Base-by-base conservation (phyloP, 2,888 invertebrate genomes). In the Tenodera sinensis region DNA sequence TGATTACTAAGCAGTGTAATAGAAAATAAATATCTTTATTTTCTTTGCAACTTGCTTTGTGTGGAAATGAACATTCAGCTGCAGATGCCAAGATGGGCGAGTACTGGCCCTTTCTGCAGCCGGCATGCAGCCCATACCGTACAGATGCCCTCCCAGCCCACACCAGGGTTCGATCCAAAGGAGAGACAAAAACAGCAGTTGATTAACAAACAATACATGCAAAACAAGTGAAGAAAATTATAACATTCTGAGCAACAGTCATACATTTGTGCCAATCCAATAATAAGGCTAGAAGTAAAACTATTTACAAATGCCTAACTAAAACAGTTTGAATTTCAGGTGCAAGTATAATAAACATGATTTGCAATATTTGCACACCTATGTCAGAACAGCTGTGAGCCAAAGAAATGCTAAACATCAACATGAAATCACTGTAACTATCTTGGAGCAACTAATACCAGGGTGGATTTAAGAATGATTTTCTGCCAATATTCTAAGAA, bases 101-200 rank as follows among this genome's bases (percentile, higher is more conserved):
- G 54, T 54, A 54, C 15, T 54, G 54, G 20, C 54, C 54, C 54
- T 71, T 71, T 71, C 54, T 71, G 54, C 54, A 71, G 54, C 54
- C 54, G 54, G 84, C 89, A 89, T 89, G 89, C 89, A 89, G 83
- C 85, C 89, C 85, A 89, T 30, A 87, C 87, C 87, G 82, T 83
- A 71, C 54, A 71, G 54, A 82, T 25, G 71, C 83, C 88, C 85
- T 84, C 84, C 88, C 85, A 71, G 88, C 88, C 88, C 71, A 81
- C 88, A 84, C 88, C 84, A 88, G 88, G 88, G 88, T 88, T 88
- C 88, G 88, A 88, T 81, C 88, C 86, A 88, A 54, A 28, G 88
- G 84, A 83, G n/a, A 88, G 28, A 42, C 34, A 83, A 20, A 88
- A 71, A 71, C 54, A 71, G 54, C 54, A 30, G 28, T 30, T 34